Conservation (phyloP, 1,140 invertebrate species). For the Brachionus asplanchnoidis region DNA sequence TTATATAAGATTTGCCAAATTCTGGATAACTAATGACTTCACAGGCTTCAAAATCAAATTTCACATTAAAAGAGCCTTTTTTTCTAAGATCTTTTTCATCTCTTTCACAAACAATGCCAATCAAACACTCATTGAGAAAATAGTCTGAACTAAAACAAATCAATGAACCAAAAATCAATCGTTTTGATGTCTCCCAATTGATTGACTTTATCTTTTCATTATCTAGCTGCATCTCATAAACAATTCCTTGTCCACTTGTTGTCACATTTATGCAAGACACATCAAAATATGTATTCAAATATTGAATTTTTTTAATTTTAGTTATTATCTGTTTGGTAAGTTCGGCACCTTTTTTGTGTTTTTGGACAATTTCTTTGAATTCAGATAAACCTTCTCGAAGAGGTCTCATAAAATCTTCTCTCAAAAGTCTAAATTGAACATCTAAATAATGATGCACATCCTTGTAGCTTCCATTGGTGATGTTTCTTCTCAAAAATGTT, state of each 20-base stretch:
- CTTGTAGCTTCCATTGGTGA: constrained; percentile 62
- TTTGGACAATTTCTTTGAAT: constrained; percentile 43
- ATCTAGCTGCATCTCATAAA: constrained; percentile 43
- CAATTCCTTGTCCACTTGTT: constrained; percentile 29
- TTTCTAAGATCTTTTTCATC: not conserved
- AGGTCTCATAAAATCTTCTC: constrained; percentile 64
- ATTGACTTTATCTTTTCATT: constrained; percentile 39
- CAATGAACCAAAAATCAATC: constrained; percentile 63
- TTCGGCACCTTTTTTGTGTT: not conserved
- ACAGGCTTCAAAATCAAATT: not conserved
- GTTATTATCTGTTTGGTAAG: not conserved
- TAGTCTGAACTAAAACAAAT: constrained; percentile 22
- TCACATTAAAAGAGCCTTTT: constrained; percentile 1
- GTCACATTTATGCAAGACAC: not conserved
- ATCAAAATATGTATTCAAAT: constrained; percentile 37
- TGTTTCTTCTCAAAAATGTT: constrained; percentile 61
- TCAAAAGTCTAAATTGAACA: constrained; percentile 67
- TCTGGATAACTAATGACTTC: not conserved
- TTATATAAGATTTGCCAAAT: constrained; percentile 42
- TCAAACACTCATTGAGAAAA: constrained; percentile 18
- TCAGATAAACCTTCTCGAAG: constrained; percentile 54
- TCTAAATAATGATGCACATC: constrained; percentile 70
- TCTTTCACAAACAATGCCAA: constrained; percentile 18
- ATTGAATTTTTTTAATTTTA: not conserved
- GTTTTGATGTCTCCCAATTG: constrained; percentile 54